Evolutionary conservation across 2,888 invertebrate genomes (phyloP).

Genomic region (Thecophora atra): DNA sequence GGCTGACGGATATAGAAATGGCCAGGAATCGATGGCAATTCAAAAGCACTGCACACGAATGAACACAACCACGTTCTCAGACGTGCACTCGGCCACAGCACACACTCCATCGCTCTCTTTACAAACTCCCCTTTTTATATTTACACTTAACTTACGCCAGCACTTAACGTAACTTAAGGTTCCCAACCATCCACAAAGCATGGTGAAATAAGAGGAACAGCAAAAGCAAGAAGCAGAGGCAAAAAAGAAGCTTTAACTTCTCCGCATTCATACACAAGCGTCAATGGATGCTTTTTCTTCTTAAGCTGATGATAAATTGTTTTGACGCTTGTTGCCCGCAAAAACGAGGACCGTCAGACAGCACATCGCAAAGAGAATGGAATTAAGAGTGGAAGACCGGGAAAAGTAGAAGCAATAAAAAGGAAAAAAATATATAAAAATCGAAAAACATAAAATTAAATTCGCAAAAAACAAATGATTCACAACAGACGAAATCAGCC

Average conservation of each 20-base stretch:
- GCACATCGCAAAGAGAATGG: not conserved
- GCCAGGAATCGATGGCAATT: not conserved
- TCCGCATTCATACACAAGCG: not conserved
- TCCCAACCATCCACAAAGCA: no score
- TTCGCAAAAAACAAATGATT: no score
- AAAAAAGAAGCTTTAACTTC: not conserved
- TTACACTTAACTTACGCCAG: no score
- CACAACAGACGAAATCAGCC: no score
- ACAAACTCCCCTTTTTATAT: no score
- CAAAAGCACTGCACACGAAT: not conserved
- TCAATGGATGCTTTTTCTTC: not conserved
- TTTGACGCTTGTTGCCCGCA: not conserved
- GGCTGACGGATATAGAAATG: not conserved
- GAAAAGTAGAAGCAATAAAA: no score
- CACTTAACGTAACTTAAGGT: no score
- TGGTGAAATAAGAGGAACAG: no score
- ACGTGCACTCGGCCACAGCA: not conserved
- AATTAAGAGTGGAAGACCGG: not conserved
- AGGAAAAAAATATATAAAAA: no score
- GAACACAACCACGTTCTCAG: not conserved
- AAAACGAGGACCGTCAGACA: no score
- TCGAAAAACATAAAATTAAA: no score
- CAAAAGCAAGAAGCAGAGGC: not conserved
- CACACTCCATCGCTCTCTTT: no score
- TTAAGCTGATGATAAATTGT: conserved; percentile 2